Percentiles rank a stretch among this genome's conserved stretches.
Conservation (phyloP, 2,797 vertebrate genomes). For the Hippoglossus hippoglossus region DNA sequence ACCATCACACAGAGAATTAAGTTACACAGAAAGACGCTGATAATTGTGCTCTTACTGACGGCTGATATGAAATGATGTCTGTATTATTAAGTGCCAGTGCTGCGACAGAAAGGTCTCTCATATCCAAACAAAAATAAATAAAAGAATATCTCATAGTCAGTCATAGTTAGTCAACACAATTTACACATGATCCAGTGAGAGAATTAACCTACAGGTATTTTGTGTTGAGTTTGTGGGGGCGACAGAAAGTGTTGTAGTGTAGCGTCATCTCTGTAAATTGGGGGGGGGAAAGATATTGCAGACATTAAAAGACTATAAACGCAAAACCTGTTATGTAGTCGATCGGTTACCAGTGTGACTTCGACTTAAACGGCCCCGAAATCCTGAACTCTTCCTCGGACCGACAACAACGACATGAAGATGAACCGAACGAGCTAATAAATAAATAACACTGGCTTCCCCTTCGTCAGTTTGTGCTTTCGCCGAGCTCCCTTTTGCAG, state of each 20-base stretch:
- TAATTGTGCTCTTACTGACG: neutral
- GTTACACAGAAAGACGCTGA: no score
- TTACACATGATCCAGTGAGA: neutral
- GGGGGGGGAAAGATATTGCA: neutral
- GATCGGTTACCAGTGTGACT: no score
- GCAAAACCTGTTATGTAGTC: neutral
- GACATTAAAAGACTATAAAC: no score
- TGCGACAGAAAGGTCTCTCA: constrained; percentile 28
- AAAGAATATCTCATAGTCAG: neutral
- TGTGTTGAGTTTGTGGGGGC: neutral
- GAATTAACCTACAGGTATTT: neutral
- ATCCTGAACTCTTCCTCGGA: neutral
- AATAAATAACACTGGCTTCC: constrained; percentile 48
- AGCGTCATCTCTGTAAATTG: neutral
- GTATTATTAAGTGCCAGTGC: constrained; percentile 35
- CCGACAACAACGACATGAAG: neutral
- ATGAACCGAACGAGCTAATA: constrained; percentile 14
- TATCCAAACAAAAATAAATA: constrained; percentile 42
- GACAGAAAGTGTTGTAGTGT: neutral
- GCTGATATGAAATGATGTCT: constrained; percentile 39
- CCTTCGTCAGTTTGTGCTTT: constrained; percentile 70
- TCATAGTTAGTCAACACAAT: neutral
- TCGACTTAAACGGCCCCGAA: no score
- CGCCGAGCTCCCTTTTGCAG: constrained; percentile 25
- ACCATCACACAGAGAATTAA: neutral